phyloP scores from a whole-genome alignment of 1,140 invertebrate genomes.

The Cherax destructor region DNA sequence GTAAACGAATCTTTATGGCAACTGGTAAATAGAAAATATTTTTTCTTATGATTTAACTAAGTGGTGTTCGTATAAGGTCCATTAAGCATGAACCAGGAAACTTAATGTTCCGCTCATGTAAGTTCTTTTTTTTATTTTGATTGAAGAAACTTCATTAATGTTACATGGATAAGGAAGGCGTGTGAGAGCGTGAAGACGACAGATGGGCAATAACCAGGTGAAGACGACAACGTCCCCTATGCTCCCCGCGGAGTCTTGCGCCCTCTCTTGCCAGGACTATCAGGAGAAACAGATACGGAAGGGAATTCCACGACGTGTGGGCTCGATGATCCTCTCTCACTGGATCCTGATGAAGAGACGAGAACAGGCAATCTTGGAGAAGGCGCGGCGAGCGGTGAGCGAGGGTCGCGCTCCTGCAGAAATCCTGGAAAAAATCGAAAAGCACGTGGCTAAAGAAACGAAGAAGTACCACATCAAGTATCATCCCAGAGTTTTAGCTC shows the following conservation, averaged over 20 bases:
- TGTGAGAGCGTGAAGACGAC: background rate
- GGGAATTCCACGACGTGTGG: constrained; percentile 36
- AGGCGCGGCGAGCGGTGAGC: constrained; percentile 17
- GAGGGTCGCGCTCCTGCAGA: constrained; percentile 31
- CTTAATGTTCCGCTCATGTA: background rate
- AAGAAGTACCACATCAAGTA: constrained; percentile 39
- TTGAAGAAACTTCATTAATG: background rate
- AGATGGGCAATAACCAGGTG: constrained; percentile 50
- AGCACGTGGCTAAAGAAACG: constrained; percentile 7
- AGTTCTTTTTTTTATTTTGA: no score
- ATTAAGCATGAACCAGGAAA: no score
- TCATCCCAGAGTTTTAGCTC: constrained; percentile 24
- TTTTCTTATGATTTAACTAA: no score
- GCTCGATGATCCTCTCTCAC: constrained; percentile 30
- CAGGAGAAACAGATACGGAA: constrained; percentile 35
- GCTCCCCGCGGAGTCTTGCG: constrained; percentile 24
- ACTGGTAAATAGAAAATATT: no score
- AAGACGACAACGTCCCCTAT: constrained; percentile 22
- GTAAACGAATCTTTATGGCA: no score
- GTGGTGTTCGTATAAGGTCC: no score
- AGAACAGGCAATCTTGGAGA: constrained; percentile 23
- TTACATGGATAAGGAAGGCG: no score
- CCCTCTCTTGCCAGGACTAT: constrained; percentile 30
- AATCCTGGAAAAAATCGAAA: constrained; percentile 32
- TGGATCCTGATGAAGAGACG: constrained; percentile 53